These are phyloP conservation scores for Heteromormyrus szaboi DNA, from an alignment of 2,797 vertebrate genomes.

Conservation along the genomic window DNA sequence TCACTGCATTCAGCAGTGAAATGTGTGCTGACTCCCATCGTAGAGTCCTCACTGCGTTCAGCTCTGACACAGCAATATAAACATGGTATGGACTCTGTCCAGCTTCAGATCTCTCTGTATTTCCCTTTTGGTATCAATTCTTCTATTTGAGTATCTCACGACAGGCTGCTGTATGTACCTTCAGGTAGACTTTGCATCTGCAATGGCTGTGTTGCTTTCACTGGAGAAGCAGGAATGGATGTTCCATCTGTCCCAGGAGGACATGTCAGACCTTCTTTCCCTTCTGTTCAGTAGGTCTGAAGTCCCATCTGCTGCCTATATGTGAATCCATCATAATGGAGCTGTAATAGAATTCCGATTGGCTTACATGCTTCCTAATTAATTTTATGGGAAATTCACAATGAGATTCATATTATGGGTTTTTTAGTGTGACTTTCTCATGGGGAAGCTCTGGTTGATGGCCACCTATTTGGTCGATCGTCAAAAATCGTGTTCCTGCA, in stretches of 20 bases:
- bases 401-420: neutral
- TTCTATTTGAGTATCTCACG: neutral
- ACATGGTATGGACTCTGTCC: neutral
- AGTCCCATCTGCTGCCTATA: neutral
- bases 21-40: neutral
- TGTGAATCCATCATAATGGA: neutral
- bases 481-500: neutral
- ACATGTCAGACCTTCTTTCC: neutral
- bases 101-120: neutral
- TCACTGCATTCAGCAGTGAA: too few species aligned
- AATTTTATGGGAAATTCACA: slow-evolving; percentile 5
- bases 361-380: neutral
- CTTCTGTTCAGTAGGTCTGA: neutral
- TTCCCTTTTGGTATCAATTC: neutral
- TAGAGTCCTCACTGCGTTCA: neutral
- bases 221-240: neutral
- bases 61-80: neutral
- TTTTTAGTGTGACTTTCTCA: neutral
- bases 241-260: neutral
- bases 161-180: neutral
- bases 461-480: neutral
- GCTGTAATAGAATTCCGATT: neutral
- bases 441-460: neutral
- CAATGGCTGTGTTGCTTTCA: neutral
- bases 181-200: neutral